Percentiles rank a stretch among this genome's conserved stretches.
Evolutionary conservation across 2,113 vertebrate genomes (phyloP).

Genomic region (Piaya cayana): DNA sequence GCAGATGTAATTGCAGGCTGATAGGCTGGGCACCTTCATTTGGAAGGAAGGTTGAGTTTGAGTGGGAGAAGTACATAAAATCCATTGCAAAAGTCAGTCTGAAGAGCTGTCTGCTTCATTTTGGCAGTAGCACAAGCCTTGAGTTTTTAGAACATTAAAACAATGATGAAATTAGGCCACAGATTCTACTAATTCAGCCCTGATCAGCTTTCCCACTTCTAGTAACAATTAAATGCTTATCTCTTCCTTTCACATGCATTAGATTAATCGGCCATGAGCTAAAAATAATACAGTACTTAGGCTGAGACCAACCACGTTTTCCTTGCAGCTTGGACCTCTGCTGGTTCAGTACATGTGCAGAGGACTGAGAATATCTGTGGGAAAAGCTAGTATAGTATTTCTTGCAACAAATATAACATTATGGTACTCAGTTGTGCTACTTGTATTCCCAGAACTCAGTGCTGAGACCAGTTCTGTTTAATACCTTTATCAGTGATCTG

Average conservation of each 20-base stretch:
- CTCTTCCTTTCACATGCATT: conserved; percentile 44
- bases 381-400: not conserved
- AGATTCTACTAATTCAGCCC: conserved; percentile 26
- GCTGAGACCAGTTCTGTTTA: too few relatives aligned
- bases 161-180: conserved; percentile 46
- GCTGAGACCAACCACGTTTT: conserved; percentile 15
- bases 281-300: conserved; percentile 23
- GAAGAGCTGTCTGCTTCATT: not conserved
- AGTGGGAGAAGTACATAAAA: not conserved
- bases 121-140: not conserved
- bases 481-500: too few relatives aligned
- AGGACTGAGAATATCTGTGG: not conserved
- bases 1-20: not conserved
- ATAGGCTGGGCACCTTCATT: not conserved
- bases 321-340: not conserved
- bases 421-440: not conserved
- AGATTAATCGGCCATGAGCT: conserved; percentile 36
- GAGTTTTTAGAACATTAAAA: conserved; percentile 21
- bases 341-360: not conserved
- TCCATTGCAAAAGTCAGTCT: not conserved
- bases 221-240: conserved; percentile 53
- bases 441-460: too few relatives aligned
- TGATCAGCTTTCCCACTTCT: conserved; percentile 33
- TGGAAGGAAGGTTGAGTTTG: not conserved
- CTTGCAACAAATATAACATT: not conserved